These are phyloP conservation scores for Drosophila nannoptera DNA, from an alignment of 1,140 invertebrate genomes.

Conservation along the genomic window DNA sequence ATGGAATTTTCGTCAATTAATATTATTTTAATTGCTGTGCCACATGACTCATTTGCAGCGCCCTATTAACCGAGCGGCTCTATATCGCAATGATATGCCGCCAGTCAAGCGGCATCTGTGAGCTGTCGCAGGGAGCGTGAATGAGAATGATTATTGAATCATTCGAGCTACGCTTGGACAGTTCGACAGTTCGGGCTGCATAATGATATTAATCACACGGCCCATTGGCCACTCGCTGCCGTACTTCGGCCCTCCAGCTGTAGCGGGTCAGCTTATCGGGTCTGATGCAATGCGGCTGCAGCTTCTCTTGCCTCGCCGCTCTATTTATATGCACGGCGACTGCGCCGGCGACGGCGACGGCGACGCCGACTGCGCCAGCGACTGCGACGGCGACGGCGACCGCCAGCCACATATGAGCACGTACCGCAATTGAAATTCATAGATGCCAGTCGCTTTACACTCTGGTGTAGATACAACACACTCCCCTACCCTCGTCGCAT, in stretches of 20 bases:
- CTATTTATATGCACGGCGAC: conserved; percentile 52
- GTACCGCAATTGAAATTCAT: conserved; percentile 75
- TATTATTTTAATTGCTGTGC: conserved; percentile 60
- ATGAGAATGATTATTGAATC: conserved; percentile 48
- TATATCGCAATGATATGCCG: conserved; percentile 17
- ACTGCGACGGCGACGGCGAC: conserved; percentile 42
- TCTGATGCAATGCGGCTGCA: conserved; percentile 27
- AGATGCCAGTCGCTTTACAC: conserved; percentile 50
- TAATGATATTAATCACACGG: conserved; percentile 50
- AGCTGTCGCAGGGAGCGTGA: conserved; percentile 32
- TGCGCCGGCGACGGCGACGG: background rate
- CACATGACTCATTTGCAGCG: conserved; percentile 48
- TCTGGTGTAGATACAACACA: conserved; percentile 15
- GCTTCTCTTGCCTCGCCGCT: conserved; percentile 39
- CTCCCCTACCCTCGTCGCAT: conserved; percentile 30
- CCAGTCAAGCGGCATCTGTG: background rate
- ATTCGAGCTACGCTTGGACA: conserved; percentile 24
- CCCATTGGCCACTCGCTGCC: background rate
- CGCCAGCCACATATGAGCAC: conserved; percentile 65
- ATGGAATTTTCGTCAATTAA: conserved; percentile 72
- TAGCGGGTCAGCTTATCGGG: conserved; percentile 34
- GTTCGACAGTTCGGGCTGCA: conserved; percentile 3
- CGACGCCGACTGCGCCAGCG: conserved; percentile 39
- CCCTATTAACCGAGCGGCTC: conserved; percentile 10
- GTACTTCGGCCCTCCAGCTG: background rate